Percentiles rank a stretch among this genome's conserved stretches.
Conservation (phyloP, 2,113 vertebrate genomes). For the Xiphophorus hellerii region DNA sequence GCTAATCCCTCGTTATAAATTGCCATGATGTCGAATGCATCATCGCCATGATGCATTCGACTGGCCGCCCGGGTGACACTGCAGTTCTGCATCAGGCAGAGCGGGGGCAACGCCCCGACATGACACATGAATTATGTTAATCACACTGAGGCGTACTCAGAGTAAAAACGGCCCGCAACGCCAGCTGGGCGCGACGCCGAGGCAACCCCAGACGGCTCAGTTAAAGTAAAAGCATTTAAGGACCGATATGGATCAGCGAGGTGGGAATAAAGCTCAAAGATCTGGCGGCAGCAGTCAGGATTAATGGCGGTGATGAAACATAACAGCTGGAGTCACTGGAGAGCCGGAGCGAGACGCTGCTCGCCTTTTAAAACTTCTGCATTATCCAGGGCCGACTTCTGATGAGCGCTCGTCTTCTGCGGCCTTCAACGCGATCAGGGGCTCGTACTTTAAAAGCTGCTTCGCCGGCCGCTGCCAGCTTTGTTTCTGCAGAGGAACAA, state of each 20-base stretch:
- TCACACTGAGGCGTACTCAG: neutral
- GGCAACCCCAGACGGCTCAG: neutral
- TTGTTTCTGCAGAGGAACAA: neutral
- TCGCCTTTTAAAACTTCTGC: conserved; percentile 28
- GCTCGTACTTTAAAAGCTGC: conserved; percentile 8
- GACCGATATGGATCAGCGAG: neutral
- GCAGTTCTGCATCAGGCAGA: conserved; percentile 35
- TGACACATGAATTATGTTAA: conserved; percentile 35
- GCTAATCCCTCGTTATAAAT: conserved; percentile 56
- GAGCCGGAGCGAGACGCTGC: conserved; percentile 20
- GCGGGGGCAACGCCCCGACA: neutral
- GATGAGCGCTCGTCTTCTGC: conserved; percentile 42
- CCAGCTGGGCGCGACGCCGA: conserved; percentile 26
- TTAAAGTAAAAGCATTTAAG: conserved; percentile 8
- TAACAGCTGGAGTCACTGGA: conserved; percentile 28
- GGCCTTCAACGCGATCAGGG: neutral
- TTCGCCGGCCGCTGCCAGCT: neutral
- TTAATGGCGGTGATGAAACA: conserved; percentile 35
- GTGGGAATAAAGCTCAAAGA: conserved; percentile 23
- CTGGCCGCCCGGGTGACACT: conserved; percentile 52
- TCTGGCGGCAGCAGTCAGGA: conserved; percentile 24
- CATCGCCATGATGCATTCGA: too few species aligned
- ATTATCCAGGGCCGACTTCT: conserved; percentile 46
- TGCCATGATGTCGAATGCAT: too few species aligned
- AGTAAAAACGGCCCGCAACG: conserved; percentile 27